Evolutionary conservation across 2,888 invertebrate genomes (phyloP), one percentile per base, ranked within the genome.

Genomic region (Rhamnusium bicolor): DNA sequence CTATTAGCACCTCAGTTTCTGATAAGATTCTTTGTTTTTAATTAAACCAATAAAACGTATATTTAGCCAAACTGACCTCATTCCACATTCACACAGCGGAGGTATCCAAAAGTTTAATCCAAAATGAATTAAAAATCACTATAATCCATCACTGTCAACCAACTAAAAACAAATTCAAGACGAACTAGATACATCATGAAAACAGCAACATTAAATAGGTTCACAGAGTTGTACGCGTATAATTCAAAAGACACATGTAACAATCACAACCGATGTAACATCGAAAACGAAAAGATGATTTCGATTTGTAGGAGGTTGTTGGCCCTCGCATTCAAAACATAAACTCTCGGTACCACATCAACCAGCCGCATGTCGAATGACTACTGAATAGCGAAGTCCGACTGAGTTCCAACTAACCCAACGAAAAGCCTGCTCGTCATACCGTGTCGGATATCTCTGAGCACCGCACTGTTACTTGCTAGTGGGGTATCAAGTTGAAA

Each of bases 51-150:
- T n/a, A n/a, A n/a, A n/a, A n/a, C n/a, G n/a, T n/a, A n/a, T n/a
- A n/a, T n/a, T n/a, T n/a, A 16, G 12, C 12, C 2, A 47, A 69
- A 78, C 79, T 79, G 72, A 81, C 81, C 79, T 81, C 79, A 81
- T 81, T 81, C 81, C 81, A 81, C 81, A 81, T 81, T 75, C 79
- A 80, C 77, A 75, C 62, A 62, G 58, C 60, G 32, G 24, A 40
- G 18, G 10, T 65, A 68, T 65, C 71, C 18, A 58, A 65, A 32
- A 56, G 47, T 18, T 76, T 65, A 76, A 72, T 76, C 76, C 76
- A 68, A 71, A 7, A 12, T 29, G 21, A 19, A 62, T 49, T 62
- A 69, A 53, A 56, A 51, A 40, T 56, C 70, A 75, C 65, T 71
- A 71, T 61, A 65, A 72, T 51, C 65, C 58, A 24, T 51, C 69